Conservation (phyloP, 2,888 invertebrate species). For the Sinhomidia bicolor region DNA sequence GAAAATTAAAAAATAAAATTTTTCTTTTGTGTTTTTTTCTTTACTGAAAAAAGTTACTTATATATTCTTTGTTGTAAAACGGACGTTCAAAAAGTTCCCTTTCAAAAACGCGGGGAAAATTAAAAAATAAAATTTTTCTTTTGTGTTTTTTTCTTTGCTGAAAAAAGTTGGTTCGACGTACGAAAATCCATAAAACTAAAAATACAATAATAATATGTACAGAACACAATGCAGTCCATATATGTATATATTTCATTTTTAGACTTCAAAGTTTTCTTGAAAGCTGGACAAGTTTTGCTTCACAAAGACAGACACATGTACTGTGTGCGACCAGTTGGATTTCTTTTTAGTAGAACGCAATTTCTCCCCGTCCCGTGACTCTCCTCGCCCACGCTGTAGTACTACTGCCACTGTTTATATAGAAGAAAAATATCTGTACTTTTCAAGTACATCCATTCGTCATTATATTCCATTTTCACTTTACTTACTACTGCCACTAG, state of each 20-base stretch:
- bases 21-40: too few relatives aligned
- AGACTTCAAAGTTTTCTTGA: conserved; percentile 8
- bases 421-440: background rate
- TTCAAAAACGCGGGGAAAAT: background rate
- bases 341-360: background rate
- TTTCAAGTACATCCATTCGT: background rate
- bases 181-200: too few relatives aligned
- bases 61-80: conserved; percentile 27
- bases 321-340: background rate
- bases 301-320: background rate
- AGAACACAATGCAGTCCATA: too few relatives aligned
- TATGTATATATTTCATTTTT: background rate
- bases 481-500: background rate
- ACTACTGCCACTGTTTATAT: background rate
- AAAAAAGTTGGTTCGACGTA: too few relatives aligned
- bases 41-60: background rate
- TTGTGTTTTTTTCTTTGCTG: too few relatives aligned
- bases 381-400: background rate
- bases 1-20: background rate
- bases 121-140: background rate
- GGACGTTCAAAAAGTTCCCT: background rate
- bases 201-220: too few relatives aligned
- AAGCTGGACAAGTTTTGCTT: conserved; percentile 48
- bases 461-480: conserved; percentile 2
- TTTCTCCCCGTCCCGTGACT: background rate